phyloP scores from a whole-genome alignment of 2,113 vertebrate genomes.

The Apus apus region DNA sequence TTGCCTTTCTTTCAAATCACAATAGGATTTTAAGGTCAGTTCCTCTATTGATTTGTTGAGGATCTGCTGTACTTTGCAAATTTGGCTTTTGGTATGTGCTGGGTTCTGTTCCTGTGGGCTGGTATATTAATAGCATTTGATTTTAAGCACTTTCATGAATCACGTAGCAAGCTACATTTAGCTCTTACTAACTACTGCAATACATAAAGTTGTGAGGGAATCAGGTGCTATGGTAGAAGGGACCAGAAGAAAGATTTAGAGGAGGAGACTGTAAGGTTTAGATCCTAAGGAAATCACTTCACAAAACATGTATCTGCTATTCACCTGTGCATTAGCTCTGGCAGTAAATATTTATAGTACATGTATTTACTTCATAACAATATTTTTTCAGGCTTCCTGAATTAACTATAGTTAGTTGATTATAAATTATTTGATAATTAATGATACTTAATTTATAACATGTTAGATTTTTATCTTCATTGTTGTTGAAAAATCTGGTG shows the following conservation, averaged over 20 bases:
- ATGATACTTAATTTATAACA: neutral
- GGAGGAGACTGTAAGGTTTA: neutral
- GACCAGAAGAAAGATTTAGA: neutral
- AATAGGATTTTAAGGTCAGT: neutral
- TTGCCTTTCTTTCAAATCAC: neutral
- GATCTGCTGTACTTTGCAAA: slow-evolving; percentile 42
- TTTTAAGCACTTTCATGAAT: slow-evolving; percentile 8
- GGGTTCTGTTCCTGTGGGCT: slow-evolving; percentile 18
- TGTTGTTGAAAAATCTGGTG: neutral
- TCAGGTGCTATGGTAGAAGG: neutral
- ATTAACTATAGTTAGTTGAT: neutral
- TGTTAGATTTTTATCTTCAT: neutral
- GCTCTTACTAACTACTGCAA: neutral
- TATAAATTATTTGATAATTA: too few relatives aligned
- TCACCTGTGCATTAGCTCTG: neutral
- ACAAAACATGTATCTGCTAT: neutral
- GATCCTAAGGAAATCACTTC: neutral
- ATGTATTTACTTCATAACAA: neutral
- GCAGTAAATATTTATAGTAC: neutral
- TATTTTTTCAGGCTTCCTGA: neutral
- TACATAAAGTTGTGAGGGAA: neutral
- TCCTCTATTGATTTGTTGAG: neutral
- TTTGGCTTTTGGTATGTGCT: neutral
- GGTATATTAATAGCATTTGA: slow-evolving; percentile 30
- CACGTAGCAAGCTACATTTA: neutral